phyloP scores from a whole-genome alignment of 2,797 vertebrate species.

The Aselliscus stoliczkanus region DNA sequence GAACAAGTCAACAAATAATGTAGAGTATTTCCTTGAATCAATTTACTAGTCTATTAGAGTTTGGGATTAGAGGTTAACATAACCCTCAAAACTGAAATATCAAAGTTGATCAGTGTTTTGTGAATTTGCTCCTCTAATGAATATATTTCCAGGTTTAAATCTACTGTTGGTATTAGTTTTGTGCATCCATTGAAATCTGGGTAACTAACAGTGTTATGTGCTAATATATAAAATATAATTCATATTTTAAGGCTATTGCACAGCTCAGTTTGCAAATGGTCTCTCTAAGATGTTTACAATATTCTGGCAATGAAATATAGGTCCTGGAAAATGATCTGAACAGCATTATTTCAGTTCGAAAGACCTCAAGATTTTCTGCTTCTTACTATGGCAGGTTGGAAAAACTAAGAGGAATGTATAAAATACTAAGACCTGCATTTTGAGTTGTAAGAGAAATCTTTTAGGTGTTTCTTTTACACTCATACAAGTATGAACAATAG shows the following conservation, averaged over 20 bases:
- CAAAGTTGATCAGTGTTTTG: conserved; percentile 10
- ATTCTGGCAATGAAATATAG: conserved; percentile 11
- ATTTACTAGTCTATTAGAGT: not conserved
- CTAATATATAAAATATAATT: conserved; percentile 27
- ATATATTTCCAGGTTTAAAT: not conserved
- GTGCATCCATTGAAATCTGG: not conserved
- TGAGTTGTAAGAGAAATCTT: not conserved
- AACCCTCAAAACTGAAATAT: not conserved
- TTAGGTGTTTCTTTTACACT: not conserved
- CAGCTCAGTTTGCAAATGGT: not conserved
- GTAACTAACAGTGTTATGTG: not conserved
- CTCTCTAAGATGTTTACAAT: not conserved
- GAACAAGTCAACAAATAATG: not conserved
- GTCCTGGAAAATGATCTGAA: not conserved
- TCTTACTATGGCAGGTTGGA: not conserved
- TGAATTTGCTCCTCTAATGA: conserved; percentile 12
- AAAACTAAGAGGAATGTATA: not conserved
- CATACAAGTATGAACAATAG: not conserved
- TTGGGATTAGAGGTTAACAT: not conserved
- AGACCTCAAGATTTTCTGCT: not conserved
- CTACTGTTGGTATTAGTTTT: not conserved
- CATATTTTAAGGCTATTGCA: not conserved
- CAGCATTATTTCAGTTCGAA: not conserved
- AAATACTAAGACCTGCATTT: not conserved
- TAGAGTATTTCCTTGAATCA: not conserved